Evolutionary conservation across 2,113 vertebrate genomes (phyloP).

Genomic region (Glaucidium brasilianum): DNA sequence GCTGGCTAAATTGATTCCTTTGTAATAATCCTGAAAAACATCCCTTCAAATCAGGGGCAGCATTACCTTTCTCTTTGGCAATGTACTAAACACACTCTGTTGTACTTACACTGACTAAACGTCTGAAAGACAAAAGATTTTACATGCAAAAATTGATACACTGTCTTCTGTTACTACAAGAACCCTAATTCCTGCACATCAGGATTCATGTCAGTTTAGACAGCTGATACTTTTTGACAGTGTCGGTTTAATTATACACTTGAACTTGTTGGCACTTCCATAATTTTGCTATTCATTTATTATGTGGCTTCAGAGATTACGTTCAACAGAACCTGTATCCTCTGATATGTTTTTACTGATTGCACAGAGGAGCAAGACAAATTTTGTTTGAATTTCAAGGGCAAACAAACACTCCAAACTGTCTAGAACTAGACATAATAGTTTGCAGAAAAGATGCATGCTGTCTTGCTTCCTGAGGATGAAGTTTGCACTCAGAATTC

Average conservation of each 20-base stretch:
- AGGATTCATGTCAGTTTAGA: background rate
- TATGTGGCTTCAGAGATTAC: background rate
- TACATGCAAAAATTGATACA: background rate
- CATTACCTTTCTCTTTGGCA: background rate
- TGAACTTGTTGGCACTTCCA: background rate
- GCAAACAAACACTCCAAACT: background rate
- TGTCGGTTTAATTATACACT: background rate
- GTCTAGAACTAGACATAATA: background rate
- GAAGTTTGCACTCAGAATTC: background rate
- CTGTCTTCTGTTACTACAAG: background rate
- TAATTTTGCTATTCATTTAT: background rate
- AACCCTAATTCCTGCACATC: background rate
- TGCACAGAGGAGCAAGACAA: background rate
- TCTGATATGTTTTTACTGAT: background rate
- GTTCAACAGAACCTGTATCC: background rate
- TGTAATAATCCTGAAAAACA: background rate
- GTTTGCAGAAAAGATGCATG: background rate
- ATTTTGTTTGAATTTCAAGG: background rate
- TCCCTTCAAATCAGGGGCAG: background rate
- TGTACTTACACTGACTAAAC: background rate
- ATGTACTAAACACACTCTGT: background rate
- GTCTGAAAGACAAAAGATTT: background rate
- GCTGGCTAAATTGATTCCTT: background rate
- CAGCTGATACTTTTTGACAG: background rate
- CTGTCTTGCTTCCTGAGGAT: accelerated